phyloP scores from a whole-genome alignment of 2,888 invertebrate genomes.

The Eristalis tenax region DNA sequence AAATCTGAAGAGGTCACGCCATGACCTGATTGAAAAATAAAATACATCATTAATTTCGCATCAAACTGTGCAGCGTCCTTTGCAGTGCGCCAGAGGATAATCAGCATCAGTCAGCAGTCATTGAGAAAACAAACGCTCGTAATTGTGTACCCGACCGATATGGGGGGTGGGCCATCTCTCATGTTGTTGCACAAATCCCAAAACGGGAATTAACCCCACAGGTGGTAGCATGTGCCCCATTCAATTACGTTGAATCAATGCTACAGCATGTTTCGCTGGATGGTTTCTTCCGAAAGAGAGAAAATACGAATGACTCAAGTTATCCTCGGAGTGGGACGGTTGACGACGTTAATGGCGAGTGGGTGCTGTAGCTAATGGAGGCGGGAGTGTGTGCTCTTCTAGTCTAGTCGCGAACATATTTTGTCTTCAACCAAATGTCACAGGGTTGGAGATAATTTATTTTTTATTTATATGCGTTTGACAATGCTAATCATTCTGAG shows the following conservation, averaged over 20 bases:
- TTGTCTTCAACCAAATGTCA: background rate
- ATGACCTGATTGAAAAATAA: constrained; percentile 55
- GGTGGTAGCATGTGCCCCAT: constrained; percentile 53
- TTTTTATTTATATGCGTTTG: background rate
- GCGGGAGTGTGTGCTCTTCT: background rate
- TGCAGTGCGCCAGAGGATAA: constrained; percentile 31
- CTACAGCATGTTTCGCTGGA: background rate
- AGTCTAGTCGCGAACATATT: constrained; percentile 16
- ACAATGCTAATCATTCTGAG: too few relatives aligned
- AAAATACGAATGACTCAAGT: background rate
- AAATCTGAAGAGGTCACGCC: constrained; percentile 34
- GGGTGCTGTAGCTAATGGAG: background rate
- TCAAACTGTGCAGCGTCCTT: constrained; percentile 36
- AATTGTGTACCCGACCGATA: constrained; percentile 21
- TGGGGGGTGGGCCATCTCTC: background rate
- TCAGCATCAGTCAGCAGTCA: constrained; percentile 24
- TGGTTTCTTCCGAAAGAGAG: background rate
- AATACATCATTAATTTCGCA: constrained; percentile 45
- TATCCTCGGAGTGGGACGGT: background rate
- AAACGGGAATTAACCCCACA: constrained; percentile 58
- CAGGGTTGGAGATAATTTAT: background rate
- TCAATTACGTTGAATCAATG: constrained; percentile 24
- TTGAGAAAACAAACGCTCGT: constrained; percentile 44
- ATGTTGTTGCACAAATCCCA: constrained; percentile 44
- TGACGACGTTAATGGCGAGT: background rate